These are phyloP conservation scores for Amblyraja radiata DNA, from an alignment of 2,797 vertebrate genomes.

Conservation along the genomic window DNA sequence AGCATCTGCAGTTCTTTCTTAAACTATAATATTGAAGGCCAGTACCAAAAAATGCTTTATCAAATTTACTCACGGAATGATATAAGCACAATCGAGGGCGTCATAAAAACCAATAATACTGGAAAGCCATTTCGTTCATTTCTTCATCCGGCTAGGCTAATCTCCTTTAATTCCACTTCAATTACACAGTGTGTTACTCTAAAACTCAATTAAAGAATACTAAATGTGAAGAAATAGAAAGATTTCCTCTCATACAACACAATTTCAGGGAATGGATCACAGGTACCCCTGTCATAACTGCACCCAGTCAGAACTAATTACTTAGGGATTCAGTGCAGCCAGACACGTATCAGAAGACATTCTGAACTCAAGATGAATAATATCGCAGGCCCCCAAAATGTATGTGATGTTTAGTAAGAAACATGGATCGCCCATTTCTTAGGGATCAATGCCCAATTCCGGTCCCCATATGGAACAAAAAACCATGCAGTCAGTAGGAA, in stretches of 20 bases:
- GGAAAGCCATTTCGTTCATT: not conserved
- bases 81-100: not conserved
- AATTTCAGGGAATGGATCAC: not conserved
- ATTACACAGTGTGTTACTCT: slow-evolving; percentile 3
- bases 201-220: not conserved
- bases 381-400: not conserved
- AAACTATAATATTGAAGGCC: not conserved
- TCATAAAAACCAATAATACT: slow-evolving; percentile 1
- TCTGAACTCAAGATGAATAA: not conserved
- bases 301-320: not conserved
- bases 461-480: not conserved
- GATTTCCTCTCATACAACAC: not conserved
- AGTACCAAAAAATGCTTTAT: not conserved
- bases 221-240: not conserved
- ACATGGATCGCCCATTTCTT: not conserved
- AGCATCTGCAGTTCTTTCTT: too few species aligned
- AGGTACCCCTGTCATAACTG: not conserved
- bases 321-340: not conserved
- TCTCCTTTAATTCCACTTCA: slow-evolving; percentile 18
- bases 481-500: not conserved
- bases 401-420: not conserved
- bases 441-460: not conserved
- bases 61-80: not conserved
- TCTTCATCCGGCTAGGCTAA: slow-evolving; percentile 9
- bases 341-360: not conserved